Percentiles rank a stretch among this genome's conserved stretches.
phyloP scores from a whole-genome alignment of 2,888 invertebrate genomes.

The Ptilodon capucinus region DNA sequence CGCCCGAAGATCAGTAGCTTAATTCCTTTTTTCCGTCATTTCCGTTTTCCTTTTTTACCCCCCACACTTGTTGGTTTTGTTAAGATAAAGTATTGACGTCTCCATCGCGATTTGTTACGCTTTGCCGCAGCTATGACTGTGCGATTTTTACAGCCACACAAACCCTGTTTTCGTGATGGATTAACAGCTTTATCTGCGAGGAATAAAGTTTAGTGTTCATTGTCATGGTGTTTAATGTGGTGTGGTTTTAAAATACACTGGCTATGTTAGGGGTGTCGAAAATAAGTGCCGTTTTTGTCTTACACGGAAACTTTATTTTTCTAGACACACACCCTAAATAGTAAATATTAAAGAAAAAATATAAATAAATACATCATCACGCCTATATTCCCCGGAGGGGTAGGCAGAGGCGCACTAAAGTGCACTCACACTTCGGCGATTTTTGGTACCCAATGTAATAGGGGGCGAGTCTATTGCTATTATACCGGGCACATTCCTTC shows the following conservation, averaged over 20 bases:
- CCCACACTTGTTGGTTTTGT: constrained; percentile 77
- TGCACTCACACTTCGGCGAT: too few relatives aligned
- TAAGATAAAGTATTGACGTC: constrained; percentile 73
- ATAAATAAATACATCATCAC: too few relatives aligned
- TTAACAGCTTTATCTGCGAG: constrained; percentile 5
- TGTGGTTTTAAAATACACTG: constrained; percentile 43
- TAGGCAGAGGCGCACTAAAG: too few relatives aligned
- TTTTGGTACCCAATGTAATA: too few relatives aligned
- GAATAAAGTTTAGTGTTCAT: constrained; percentile 18
- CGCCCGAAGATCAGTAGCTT: constrained; percentile 34
- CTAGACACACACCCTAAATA: too few relatives aligned
- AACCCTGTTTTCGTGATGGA: constrained; percentile 15
- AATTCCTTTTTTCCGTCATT: constrained; percentile 34
- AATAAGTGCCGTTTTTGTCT: not conserved
- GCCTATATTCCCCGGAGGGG: too few relatives aligned
- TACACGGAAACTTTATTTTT: too few relatives aligned
- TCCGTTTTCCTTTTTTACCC: constrained; percentile 49
- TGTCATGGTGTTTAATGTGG: constrained; percentile 10
- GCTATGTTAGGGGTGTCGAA: constrained; percentile 42
- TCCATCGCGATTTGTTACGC: constrained; percentile 74
- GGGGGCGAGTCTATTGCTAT: too few relatives aligned
- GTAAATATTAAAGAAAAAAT: too few relatives aligned
- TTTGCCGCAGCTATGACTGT: constrained; percentile 68
- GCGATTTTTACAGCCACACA: constrained; percentile 66
- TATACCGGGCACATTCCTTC: too few relatives aligned